Percentiles rank a stretch among this genome's conserved stretches.
Conservation (phyloP, 2,888 invertebrate genomes). For the Pegoplata infirma region DNA sequence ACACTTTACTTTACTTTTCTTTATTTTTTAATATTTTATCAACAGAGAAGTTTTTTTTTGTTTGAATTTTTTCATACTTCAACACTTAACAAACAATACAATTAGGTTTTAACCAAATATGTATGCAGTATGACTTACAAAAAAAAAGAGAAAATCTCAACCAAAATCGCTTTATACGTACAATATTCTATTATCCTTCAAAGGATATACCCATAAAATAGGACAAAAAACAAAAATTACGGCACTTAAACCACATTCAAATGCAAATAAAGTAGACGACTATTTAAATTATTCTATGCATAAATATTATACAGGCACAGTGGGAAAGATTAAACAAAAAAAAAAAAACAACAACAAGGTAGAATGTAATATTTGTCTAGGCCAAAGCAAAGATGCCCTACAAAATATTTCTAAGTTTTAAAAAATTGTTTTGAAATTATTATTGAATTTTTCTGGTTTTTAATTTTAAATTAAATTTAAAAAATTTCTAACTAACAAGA, state of each 20-base stretch:
- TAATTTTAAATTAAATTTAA: too few relatives aligned
- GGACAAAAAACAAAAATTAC: slow-evolving; percentile 23
- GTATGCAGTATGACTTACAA: too few relatives aligned
- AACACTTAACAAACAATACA: slow-evolving; percentile 46
- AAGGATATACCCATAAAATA: not conserved
- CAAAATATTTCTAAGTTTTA: too few relatives aligned
- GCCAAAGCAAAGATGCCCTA: too few relatives aligned
- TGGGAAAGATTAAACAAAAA: too few relatives aligned
- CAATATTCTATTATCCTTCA: slow-evolving; percentile 13
- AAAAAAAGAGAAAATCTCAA: not conserved
- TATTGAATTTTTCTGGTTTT: too few relatives aligned
- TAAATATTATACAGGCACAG: slow-evolving; percentile 14
- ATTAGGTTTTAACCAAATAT: slow-evolving; percentile 24
- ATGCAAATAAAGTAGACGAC: slow-evolving; percentile 40
- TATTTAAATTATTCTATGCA: slow-evolving; percentile 29
- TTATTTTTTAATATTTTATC: not conserved
- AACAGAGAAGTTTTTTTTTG: slow-evolving; percentile 2
- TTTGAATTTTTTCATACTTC: slow-evolving; percentile 2
- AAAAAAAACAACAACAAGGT: too few relatives aligned
- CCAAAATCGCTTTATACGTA: not conserved
- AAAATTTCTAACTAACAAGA: too few relatives aligned
- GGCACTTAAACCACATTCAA: slow-evolving; percentile 42
- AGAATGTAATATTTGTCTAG: too few relatives aligned
- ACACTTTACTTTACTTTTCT: slow-evolving; percentile 12
- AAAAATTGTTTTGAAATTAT: too few relatives aligned